Evolutionary conservation across 1,140 invertebrate species (phyloP).

Genomic region (Drosophila simulans): DNA sequence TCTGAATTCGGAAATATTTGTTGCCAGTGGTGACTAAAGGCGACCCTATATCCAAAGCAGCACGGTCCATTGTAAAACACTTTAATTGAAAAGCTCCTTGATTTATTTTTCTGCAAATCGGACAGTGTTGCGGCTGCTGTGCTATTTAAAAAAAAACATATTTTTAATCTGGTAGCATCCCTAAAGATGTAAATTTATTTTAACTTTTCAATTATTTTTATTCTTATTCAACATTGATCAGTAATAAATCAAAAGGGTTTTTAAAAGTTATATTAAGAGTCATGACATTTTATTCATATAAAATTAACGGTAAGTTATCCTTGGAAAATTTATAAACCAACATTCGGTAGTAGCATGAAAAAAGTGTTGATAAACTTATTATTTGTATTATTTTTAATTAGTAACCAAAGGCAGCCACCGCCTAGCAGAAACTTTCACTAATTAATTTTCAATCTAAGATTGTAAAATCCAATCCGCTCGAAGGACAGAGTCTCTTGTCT

Average conservation of each 20-base stretch:
- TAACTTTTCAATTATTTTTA: slow-evolving; percentile 37
- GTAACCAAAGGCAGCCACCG: neutral
- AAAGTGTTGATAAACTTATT: too few relatives aligned
- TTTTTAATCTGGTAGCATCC: slow-evolving; percentile 25
- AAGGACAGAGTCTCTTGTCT: too few relatives aligned
- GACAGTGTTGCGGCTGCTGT: slow-evolving; percentile 55
- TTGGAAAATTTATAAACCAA: too few relatives aligned
- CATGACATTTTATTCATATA: neutral
- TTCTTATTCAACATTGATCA: slow-evolving; percentile 39
- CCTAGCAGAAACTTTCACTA: slow-evolving; percentile 38
- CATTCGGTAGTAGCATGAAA: too few relatives aligned
- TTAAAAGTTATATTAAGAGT: slow-evolving; percentile 39
- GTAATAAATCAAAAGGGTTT: slow-evolving; percentile 75
- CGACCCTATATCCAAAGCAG: slow-evolving; percentile 41
- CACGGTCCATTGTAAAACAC: slow-evolving; percentile 48
- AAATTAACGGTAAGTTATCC: too few relatives aligned
- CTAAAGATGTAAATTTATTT: slow-evolving; percentile 29
- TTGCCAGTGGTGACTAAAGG: slow-evolving; percentile 41
- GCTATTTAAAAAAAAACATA: neutral
- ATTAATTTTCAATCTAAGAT: slow-evolving; percentile 66
- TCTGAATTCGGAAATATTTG: slow-evolving; percentile 25
- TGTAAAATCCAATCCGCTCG: slow-evolving; percentile 11
- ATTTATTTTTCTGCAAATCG: slow-evolving; percentile 12
- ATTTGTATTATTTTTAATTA: neutral
- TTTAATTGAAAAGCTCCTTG: slow-evolving; percentile 53